Conservation (phyloP, 2,888 invertebrate species). For the Hirtodrosophila cameraria region DNA sequence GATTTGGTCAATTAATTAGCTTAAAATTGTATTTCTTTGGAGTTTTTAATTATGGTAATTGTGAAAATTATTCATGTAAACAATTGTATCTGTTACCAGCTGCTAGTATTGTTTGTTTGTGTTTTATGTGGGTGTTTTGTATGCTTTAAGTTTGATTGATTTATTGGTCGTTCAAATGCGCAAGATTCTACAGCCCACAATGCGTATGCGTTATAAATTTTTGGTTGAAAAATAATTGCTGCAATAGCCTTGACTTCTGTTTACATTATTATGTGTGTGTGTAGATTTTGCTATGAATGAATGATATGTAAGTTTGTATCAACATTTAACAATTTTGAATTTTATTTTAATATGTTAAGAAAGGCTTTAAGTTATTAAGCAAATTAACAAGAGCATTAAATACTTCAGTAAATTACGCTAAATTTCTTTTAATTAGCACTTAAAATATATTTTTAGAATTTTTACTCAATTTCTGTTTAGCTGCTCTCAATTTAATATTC, state of each 20-base stretch:
- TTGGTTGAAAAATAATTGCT: conserved; percentile 15
- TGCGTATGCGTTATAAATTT: conserved; percentile 25
- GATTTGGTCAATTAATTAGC: conserved; percentile 8
- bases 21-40: conserved; percentile 11
- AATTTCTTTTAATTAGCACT: not conserved
- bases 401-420: not conserved
- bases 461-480: not conserved
- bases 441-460: not conserved
- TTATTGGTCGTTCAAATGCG: conserved; percentile 15
- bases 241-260: conserved; percentile 17
- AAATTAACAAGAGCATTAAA: not conserved
- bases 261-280: not conserved
- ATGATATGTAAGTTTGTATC: not conserved
- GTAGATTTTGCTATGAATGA: not conserved
- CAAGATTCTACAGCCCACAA: not conserved
- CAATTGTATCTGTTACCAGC: conserved; percentile 41
- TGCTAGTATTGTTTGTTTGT: conserved; percentile 44
- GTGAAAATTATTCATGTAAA: conserved; percentile 52
- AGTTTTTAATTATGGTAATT: conserved; percentile 58
- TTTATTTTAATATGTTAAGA: not conserved
- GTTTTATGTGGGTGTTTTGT: conserved; percentile 19
- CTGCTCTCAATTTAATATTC: not conserved
- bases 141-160: conserved; percentile 28
- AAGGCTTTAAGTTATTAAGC: not conserved
- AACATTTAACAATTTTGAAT: not conserved